A percentile compares a stretch with the other conserved stretches of the same genome.
Evolutionary conservation across 2,797 vertebrate species (phyloP).

Genomic region (Astyanax mexicanus): DNA sequence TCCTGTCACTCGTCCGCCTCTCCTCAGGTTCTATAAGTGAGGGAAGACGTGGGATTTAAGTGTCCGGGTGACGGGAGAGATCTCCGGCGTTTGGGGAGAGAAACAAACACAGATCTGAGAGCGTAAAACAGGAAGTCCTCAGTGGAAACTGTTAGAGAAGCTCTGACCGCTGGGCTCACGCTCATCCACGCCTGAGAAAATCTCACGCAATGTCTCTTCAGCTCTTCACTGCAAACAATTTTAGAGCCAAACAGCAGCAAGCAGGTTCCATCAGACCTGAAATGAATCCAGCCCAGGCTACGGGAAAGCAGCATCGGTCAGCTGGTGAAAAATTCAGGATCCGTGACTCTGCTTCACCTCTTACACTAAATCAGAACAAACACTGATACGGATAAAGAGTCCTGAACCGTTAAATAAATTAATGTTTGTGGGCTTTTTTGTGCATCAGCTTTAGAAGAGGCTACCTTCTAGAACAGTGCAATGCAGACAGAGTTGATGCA

Average conservation of each 20-base stretch:
- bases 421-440: too few relatives aligned
- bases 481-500: too few relatives aligned
- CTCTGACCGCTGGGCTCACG: background rate
- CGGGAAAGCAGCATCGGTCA: constrained; percentile 9
- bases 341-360: background rate
- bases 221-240: constrained; percentile 24
- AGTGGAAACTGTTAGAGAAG: background rate
- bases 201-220: background rate
- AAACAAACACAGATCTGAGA: constrained; percentile 19
- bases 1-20: background rate
- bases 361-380: background rate
- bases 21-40: constrained; percentile 9
- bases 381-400: background rate
- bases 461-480: too few relatives aligned
- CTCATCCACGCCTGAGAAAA: constrained; percentile 5
- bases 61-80: background rate
- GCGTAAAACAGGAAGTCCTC: constrained; percentile 20
- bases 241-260: constrained; percentile 7
- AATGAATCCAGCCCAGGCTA: background rate
- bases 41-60: constrained; percentile 2
- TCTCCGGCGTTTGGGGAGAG: background rate
- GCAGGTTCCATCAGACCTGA: background rate
- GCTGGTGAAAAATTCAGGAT: constrained; percentile 6
- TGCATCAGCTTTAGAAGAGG: too few relatives aligned
- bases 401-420: too few relatives aligned